These are phyloP conservation scores for Nyctereutes procyonoides DNA, from an alignment of 2,113 vertebrate genomes.

Conservation along the genomic window DNA sequence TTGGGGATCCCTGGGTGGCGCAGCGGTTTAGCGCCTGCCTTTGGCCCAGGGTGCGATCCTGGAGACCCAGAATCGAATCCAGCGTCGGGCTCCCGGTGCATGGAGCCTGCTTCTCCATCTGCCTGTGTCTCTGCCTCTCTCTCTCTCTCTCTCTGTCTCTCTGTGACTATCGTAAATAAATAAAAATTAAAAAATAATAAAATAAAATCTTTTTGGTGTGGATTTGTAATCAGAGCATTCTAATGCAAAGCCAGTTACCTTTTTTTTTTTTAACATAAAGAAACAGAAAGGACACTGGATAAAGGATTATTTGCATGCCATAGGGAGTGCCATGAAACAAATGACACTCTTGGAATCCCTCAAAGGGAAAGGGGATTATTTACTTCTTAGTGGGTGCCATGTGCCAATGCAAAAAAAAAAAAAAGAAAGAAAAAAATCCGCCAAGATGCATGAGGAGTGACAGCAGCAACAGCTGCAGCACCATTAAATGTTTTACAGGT, in stretches of 20 bases:
- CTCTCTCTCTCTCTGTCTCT: too few species aligned
- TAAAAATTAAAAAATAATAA: too few species aligned
- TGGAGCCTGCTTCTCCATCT: too few species aligned
- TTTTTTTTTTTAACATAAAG: constrained; percentile 9
- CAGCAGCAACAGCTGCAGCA: constrained; percentile 39
- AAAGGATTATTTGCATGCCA: not conserved
- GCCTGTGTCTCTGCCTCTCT: too few species aligned
- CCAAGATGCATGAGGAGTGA: not conserved
- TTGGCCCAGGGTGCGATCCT: too few species aligned
- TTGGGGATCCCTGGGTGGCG: too few species aligned
- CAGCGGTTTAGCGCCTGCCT: too few species aligned
- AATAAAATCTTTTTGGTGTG: constrained; percentile 22
- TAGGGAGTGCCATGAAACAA: not conserved
- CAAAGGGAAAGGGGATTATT: not conserved
- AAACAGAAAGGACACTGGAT: constrained; percentile 2
- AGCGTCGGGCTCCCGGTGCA: too few species aligned
- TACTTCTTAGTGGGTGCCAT: constrained; percentile 13
- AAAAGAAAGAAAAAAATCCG: not conserved
- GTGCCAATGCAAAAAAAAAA: not conserved
- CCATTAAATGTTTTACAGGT: constrained; percentile 58
- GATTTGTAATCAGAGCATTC: not conserved
- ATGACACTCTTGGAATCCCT: constrained; percentile 12
- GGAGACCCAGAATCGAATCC: too few species aligned
- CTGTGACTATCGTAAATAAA: too few species aligned
- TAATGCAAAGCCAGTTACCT: not conserved